Percentiles rank a stretch among this genome's conserved stretches.
Conservation (phyloP, 2,888 invertebrate species). For the Argyra leucocephala region DNA sequence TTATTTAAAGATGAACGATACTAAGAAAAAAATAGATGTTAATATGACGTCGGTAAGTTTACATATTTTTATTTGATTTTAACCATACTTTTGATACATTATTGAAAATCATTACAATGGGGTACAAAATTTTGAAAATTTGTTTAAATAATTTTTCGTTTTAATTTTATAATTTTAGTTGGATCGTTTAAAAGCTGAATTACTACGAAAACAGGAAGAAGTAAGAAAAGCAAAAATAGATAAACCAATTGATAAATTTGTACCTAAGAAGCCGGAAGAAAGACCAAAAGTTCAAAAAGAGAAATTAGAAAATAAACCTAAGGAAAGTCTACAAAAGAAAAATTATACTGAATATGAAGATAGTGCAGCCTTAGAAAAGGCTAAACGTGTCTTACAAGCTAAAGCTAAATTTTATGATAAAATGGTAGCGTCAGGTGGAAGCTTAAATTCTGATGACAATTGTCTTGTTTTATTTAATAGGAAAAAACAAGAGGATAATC, state of each 20-base stretch:
- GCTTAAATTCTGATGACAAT: slow-evolving; percentile 40
- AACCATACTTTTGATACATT: too few relatives aligned
- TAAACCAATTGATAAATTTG: slow-evolving; percentile 47
- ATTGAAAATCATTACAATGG: too few relatives aligned
- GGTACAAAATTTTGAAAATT: too few relatives aligned
- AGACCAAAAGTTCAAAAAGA: slow-evolving; percentile 22
- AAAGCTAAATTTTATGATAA: slow-evolving; percentile 44
- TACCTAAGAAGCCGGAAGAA: slow-evolving; percentile 37
- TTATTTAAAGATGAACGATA: slow-evolving; percentile 38
- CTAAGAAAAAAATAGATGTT: slow-evolving; percentile 41
- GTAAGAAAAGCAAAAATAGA: slow-evolving; percentile 56
- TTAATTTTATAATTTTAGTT: slow-evolving; percentile 43
- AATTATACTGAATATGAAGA: slow-evolving; percentile 37
- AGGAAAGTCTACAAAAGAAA: slow-evolving; percentile 33
- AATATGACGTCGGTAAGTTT: slow-evolving; percentile 37
- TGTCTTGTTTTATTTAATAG: slow-evolving; percentile 42
- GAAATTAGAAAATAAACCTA: slow-evolving; percentile 35
- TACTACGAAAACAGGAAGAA: slow-evolving; percentile 77
- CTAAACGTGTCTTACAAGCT: slow-evolving; percentile 41
- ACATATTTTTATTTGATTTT: not conserved
- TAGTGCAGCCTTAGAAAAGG: slow-evolving; percentile 38
- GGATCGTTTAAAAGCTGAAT: slow-evolving; percentile 80
- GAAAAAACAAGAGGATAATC: slow-evolving; percentile 39
- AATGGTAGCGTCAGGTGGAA: slow-evolving; percentile 39
- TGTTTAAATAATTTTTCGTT: not conserved